These are phyloP conservation scores for Drosophila varians DNA, from an alignment of 1,140 invertebrate species.

Conservation along the genomic window DNA sequence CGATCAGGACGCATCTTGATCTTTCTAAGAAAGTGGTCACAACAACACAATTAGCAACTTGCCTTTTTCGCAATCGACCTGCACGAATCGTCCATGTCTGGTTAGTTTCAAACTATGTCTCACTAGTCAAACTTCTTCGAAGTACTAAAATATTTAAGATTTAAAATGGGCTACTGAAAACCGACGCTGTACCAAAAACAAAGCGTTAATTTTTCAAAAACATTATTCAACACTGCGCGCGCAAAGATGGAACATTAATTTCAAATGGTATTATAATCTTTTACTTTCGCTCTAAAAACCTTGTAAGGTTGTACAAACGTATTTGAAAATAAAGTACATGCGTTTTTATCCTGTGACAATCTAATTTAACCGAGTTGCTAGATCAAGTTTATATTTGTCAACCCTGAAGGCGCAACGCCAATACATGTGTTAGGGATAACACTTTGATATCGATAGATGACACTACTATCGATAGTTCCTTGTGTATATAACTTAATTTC, in stretches of 20 bases:
- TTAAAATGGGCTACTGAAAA: constrained; percentile 14
- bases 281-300: background rate
- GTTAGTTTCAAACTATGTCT: too few species aligned
- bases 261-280: background rate
- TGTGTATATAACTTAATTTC: background rate
- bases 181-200: constrained; percentile 66
- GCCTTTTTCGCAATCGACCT: constrained; percentile 38
- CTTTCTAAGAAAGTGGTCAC: background rate
- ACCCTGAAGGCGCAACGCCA: background rate
- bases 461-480: background rate
- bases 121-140: background rate
- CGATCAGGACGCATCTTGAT: background rate
- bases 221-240: constrained; percentile 61
- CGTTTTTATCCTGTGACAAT: background rate
- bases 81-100: constrained; percentile 69
- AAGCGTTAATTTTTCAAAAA: constrained; percentile 73
- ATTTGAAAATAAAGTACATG: background rate
- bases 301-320: background rate
- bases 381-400: background rate
- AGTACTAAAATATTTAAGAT: background rate
- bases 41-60: constrained; percentile 1
- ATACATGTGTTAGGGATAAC: background rate
- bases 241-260: background rate
- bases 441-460: background rate
- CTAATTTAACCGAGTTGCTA: background rate